phyloP scores from a whole-genome alignment of 1,140 invertebrate genomes.

The Neotoxoptera formosana region DNA sequence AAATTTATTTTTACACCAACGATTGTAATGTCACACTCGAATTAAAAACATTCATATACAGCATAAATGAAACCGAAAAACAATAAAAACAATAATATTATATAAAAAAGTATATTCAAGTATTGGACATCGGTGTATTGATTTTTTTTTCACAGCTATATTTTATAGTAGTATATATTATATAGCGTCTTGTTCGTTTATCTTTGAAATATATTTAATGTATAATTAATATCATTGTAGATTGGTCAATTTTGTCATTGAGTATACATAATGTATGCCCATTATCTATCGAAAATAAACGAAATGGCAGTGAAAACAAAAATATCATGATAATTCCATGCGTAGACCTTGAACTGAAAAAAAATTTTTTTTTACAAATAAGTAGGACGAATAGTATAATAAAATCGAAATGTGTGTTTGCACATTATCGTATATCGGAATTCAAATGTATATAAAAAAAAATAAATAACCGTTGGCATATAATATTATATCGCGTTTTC shows the following conservation, averaged over 20 bases:
- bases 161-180: background rate
- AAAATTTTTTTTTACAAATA: background rate
- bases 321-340: background rate
- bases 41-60: background rate
- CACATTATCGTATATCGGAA: background rate
- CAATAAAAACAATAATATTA: background rate
- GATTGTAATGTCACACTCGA: background rate
- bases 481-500: constrained; percentile 2
- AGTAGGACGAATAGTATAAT: constrained; percentile 2
- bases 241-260: background rate
- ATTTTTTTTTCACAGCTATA: background rate
- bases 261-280: background rate
- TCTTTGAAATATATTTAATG: background rate
- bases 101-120: background rate
- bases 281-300: constrained; percentile 23
- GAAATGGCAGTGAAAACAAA: constrained; percentile 6
- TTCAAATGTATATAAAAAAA: background rate
- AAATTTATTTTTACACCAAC: background rate
- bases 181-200: background rate
- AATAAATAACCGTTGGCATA: background rate
- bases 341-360: constrained; percentile 14
- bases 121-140: background rate
- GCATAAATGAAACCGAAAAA: background rate
- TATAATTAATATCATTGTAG: background rate
- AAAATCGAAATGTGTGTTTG: background rate